These are phyloP conservation scores for Brachyalestes nurse DNA, from an alignment of 2,797 vertebrate species.

Conservation along the genomic window DNA sequence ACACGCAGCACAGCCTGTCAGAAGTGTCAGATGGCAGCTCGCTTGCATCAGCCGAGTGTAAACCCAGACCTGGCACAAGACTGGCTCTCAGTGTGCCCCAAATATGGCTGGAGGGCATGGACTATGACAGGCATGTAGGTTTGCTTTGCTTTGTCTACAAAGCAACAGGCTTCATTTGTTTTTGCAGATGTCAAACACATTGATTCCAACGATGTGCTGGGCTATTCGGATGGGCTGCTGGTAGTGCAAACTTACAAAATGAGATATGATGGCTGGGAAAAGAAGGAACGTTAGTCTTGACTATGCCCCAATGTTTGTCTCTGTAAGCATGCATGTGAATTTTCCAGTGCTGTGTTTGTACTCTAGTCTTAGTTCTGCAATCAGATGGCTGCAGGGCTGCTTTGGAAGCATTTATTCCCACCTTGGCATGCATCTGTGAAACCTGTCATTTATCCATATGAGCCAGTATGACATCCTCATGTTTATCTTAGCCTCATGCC, in stretches of 20 bases:
- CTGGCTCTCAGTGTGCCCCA: neutral
- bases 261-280: too few species aligned
- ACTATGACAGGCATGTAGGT: neutral
- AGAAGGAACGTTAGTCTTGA: neutral
- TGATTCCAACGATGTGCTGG: neutral
- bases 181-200: neutral
- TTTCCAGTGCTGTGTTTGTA: neutral
- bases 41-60: constrained; percentile 2
- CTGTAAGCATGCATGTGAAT: neutral
- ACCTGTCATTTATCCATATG: neutral
- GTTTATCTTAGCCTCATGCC: neutral
- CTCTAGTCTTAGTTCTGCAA: neutral
- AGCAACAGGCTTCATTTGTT: neutral
- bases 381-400: neutral
- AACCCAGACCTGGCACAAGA: neutral
- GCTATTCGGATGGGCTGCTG: neutral
- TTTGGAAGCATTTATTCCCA: neutral
- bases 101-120: neutral
- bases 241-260: too few species aligned
- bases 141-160: neutral
- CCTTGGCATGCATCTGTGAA: neutral
- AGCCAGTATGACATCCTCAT: neutral
- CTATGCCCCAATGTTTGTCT: neutral
- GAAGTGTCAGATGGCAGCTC: constrained; percentile 13
- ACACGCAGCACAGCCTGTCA: neutral